Percentiles rank a stretch among this genome's conserved stretches.
Conservation (phyloP, 2,888 invertebrate genomes). For the Ornithoptera alexandrae region DNA sequence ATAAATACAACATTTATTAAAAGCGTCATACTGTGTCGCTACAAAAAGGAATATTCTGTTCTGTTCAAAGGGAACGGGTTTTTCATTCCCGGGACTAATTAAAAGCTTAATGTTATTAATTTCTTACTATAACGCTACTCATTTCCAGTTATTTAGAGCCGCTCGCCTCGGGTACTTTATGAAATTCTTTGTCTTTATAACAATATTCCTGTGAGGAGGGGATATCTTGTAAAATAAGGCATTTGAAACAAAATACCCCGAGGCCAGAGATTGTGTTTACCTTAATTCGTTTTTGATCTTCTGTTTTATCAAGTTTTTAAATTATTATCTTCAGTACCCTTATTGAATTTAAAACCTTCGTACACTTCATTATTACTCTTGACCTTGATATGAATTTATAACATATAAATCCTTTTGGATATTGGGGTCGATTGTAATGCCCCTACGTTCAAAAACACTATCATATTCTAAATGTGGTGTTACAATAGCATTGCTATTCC, state of each 20-base stretch:
- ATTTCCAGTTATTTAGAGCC: constrained; percentile 30
- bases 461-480: too few species aligned
- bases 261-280: constrained; percentile 33
- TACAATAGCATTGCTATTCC: too few species aligned
- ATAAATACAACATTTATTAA: constrained; percentile 6
- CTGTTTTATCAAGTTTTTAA: constrained; percentile 24
- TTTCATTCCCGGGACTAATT: constrained; percentile 34
- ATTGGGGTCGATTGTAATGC: too few species aligned
- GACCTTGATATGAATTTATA: too few species aligned
- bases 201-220: constrained; percentile 26
- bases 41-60: constrained; percentile 33
- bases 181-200: constrained; percentile 35
- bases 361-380: neutral
- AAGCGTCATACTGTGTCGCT: constrained; percentile 23
- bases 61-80: constrained; percentile 28
- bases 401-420: too few species aligned
- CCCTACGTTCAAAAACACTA: too few species aligned
- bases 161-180: constrained; percentile 28
- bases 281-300: constrained; percentile 29
- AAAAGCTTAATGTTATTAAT: constrained; percentile 38
- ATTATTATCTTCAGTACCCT: constrained; percentile 10
- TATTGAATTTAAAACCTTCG: neutral
- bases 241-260: constrained; percentile 39
- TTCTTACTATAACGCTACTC: constrained; percentile 33
- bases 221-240: constrained; percentile 30